Base-by-base conservation (phyloP, 1,140 invertebrate genomes). In the Babylonia areolata region DNA sequence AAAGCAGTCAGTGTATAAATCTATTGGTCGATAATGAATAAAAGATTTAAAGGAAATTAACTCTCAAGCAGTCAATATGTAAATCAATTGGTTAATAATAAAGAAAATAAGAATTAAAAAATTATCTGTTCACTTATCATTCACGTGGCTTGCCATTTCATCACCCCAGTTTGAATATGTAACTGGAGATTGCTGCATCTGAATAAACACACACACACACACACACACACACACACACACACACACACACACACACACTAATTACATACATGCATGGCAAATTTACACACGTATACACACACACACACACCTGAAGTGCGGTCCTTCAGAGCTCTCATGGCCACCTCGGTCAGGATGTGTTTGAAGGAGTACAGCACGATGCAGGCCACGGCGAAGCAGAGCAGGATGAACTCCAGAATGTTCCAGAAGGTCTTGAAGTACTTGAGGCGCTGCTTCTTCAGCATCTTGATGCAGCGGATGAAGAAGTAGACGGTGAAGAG, bases 401-500 rank as follows among this genome's bases (percentile, higher is more conserved):
- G 90, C 17, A 95, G 93, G 31, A 91, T 88, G 81, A 95, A 93
- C 87, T 95, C 95, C 51, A 95, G 89, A 46, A 94, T 89, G 84
- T 95, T 95, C 95, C 95, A 95, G 90, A 95, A 95, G 40, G 92
- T 91, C 23, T 91, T 91, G 86, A 95, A 95, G 89, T 95, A 95
- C 35, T 91, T 90, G 73, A 89, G 87, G 77, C 92, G 93, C 84
- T 95, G 87, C 69, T 93, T 91, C 81, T 89, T 92, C 2, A 94
- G 82, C 84, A 92, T 91, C 46, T 88, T 91, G 40, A 93, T 87
- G 78, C 91, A 93, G 23, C 90, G 91, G 15, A 92, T 80, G 71
- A 94, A 90, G 90, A 94, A 94, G 87, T 93, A 94, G 78, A 94
- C 37, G 1, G 92, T 92, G 88, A 93, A 94, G 39, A 88, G 87